Conservation (phyloP, 2,797 vertebrate species). For the Lacerta agilis region DNA sequence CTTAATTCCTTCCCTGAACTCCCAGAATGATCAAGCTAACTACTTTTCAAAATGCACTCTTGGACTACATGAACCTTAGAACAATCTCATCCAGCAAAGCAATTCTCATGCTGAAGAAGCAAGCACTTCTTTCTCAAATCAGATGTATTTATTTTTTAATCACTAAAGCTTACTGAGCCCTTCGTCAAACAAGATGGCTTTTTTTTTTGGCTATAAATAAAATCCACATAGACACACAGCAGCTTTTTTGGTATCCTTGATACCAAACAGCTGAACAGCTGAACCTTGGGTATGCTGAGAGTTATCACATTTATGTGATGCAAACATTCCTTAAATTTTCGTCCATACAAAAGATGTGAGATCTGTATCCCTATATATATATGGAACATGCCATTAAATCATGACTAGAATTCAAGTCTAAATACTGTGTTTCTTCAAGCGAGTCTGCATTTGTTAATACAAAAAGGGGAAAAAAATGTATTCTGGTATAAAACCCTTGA, state of each 20-base stretch:
- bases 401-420: neutral
- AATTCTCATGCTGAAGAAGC: neutral
- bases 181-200: neutral
- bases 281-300: neutral
- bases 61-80: neutral
- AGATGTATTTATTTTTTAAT: neutral
- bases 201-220: neutral
- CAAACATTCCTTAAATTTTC: neutral
- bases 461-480: neutral
- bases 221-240: neutral
- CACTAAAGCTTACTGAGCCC: neutral
- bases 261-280: neutral
- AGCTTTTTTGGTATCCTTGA: neutral
- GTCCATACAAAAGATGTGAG: neutral
- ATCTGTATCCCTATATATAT: too few species aligned
- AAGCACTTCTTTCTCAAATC: neutral
- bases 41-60: neutral
- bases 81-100: neutral
- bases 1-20: neutral
- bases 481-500: slow-evolving; percentile 23
- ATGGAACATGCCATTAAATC: neutral
- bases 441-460: slow-evolving; percentile 21
- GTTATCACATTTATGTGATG: neutral
- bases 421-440: slow-evolving; percentile 12
- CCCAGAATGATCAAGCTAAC: neutral